Base-by-base conservation (phyloP, 2,888 invertebrate genomes). In the Tipula helvola region DNA sequence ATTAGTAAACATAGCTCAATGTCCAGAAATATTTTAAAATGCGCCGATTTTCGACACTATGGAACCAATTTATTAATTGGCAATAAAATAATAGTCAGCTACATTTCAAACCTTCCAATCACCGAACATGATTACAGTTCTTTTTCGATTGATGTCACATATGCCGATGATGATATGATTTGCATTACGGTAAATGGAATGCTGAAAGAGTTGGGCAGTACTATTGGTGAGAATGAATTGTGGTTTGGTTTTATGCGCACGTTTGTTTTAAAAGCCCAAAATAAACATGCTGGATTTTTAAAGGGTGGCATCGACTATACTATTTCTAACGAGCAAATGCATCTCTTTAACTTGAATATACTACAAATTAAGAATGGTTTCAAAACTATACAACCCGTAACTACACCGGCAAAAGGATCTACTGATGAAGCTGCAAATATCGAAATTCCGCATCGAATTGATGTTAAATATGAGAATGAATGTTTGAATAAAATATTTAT, bases 201-300 rank as follows among this genome's bases (percentile, higher is more conserved):
- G 3, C 83, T 86, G 7, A 86, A 86, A 42, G 86, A 86, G n/a
- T 18, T 7, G 12, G 86, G 57, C 5, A 71, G n/a, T 3, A 47
- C 44, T 5, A 8, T 84, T 4, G 2, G 13, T 13, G 87, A 87
- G n/a, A 57, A 86, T 84, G 86, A 86, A 7, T 8, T 87, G 10
- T 41, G 83, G 47, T 57, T 87, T 47, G 87, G 87, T 7, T 87
- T 86, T 85, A 28, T 57, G 39, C 83, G 87, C 42, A 86, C 86
- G 1, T 87, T 87, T 39, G 28, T 87, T 0, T 42, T 87, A 28
- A 36, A 57, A 57, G 10, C 47, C 12, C n/a, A 71, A 12, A 44
- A 57, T 0, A 86, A 86, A 71, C 13, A 44, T 83, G 8, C 47
- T n/a, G 86, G 71, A 44, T 36, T 84, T 39, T 84, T 84, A 41